Conservation (phyloP, 2,888 invertebrate species). For the Flabesymbios commensalis region DNA sequence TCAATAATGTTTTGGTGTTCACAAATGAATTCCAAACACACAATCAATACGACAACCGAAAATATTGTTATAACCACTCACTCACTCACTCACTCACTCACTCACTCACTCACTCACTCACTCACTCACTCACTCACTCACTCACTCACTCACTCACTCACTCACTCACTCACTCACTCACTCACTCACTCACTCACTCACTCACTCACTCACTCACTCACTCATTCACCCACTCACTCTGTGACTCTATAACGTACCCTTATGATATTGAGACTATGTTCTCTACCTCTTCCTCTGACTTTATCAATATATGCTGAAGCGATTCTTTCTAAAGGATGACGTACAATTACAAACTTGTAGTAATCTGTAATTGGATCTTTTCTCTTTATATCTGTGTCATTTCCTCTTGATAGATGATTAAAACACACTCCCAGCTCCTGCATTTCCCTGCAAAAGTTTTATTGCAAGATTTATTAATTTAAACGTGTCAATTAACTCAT, state of each 20-base stretch:
- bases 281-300: not conserved
- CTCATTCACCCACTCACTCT: too few species aligned
- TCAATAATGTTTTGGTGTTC: too few species aligned
- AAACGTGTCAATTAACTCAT: too few species aligned
- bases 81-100: conserved; percentile 13
- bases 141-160: conserved; percentile 14
- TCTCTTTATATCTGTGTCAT: conserved; percentile 1
- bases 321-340: too few species aligned
- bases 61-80: conserved; percentile 4
- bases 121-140: conserved; percentile 15
- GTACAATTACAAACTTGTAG: too few species aligned
- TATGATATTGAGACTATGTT: not conserved
- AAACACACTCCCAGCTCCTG: not conserved
- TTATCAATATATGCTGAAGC: too few species aligned
- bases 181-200: conserved; percentile 10
- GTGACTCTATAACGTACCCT: not conserved
- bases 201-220: too few species aligned
- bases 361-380: not conserved
- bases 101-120: conserved; percentile 16
- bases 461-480: too few species aligned
- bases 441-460: too few species aligned
- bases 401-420: not conserved
- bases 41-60: too few species aligned
- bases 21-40: too few species aligned
- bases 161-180: conserved; percentile 9